Evolutionary conservation across 2,797 vertebrate genomes (phyloP).

Genomic region (Mareca strepera): DNA sequence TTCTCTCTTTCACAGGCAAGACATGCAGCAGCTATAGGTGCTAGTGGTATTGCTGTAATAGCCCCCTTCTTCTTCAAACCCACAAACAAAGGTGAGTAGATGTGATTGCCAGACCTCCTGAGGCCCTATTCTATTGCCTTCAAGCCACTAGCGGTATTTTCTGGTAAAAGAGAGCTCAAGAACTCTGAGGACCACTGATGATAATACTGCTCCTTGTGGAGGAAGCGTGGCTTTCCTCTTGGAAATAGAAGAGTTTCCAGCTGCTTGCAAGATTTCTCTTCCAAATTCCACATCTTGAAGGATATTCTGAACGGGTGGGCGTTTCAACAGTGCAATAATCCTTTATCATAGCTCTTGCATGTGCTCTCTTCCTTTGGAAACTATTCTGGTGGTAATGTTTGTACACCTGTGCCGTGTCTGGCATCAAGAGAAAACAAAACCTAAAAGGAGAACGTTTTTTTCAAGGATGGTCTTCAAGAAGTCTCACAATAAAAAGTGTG

Average conservation of each 20-base stretch:
- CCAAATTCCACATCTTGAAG: background rate
- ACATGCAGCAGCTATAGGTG: conserved; percentile 85
- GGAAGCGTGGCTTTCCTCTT: background rate
- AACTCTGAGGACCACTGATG: background rate
- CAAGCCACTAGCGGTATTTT: background rate
- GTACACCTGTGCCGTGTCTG: background rate
- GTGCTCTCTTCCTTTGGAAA: background rate
- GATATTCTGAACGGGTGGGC: background rate
- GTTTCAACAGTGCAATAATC: background rate
- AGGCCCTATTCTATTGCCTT: background rate
- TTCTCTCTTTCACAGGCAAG: conserved; percentile 80
- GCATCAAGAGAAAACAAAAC: background rate
- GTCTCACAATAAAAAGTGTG: background rate
- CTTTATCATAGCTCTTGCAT: background rate
- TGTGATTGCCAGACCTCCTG: background rate
- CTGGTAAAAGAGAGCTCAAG: background rate
- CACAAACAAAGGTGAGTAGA: conserved; percentile 80
- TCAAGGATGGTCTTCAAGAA: background rate
- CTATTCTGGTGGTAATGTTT: background rate
- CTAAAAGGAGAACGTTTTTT: background rate
- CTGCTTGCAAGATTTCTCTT: background rate
- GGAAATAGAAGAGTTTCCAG: background rate
- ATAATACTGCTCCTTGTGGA: background rate
- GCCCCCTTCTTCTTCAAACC: conserved; percentile 92
- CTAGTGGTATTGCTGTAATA: conserved; percentile 88